Base-by-base conservation (phyloP, 2,113 vertebrate genomes). In the Centropus unirufus region DNA sequence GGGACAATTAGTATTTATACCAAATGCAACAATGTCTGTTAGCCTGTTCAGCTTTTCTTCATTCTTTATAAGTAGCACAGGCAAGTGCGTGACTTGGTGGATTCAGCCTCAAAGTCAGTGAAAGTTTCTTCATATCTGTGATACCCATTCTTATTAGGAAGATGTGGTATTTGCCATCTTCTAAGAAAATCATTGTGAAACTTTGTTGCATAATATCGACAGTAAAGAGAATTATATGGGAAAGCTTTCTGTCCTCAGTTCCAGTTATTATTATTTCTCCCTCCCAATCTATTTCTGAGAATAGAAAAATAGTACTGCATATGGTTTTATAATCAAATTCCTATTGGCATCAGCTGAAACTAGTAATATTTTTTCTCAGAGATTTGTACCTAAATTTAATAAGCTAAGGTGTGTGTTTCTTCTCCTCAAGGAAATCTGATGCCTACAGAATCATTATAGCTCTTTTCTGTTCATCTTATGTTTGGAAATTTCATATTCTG, bases 11-110 rank as follows among this genome's bases (percentile, higher is more conserved):
- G 20, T 29, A 17, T 14, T 34, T 66, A 21, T 44, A 62, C 8
- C 12, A 27, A 13, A 3, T 62, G 40, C 8, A 72, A 32, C 40
- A 52, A 6, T 16, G 62, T 17, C 57, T 62, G 14, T 62, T 44
- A 67, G 30, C 12, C 19, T 64, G 40, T 81, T 84, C 69, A 59
- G 24, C 57, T 90, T 82, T 46, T 21, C 36, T 73, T 5, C 2
- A 0, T 69, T 64, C 51, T 62, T 89, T 1, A 0, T 54, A 75
- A 81, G 39, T 36, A 62, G 40, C 46, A 59, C 8, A 34, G 39
- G 9, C 11, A 70, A 39, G 15, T 58, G 47, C 26, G 40, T 55
- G 61, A 54, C 42, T 52, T 44, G 14, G 8, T n/a, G 24, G 23
- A 42, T 47, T 87, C 19, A 54, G 36, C 30, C 23, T 95, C 42